A percentile compares a stretch with the other conserved stretches of the same genome.
These are phyloP conservation scores for Eristalis pertinax DNA, from an alignment of 2,888 invertebrate genomes.

Conservation along the genomic window DNA sequence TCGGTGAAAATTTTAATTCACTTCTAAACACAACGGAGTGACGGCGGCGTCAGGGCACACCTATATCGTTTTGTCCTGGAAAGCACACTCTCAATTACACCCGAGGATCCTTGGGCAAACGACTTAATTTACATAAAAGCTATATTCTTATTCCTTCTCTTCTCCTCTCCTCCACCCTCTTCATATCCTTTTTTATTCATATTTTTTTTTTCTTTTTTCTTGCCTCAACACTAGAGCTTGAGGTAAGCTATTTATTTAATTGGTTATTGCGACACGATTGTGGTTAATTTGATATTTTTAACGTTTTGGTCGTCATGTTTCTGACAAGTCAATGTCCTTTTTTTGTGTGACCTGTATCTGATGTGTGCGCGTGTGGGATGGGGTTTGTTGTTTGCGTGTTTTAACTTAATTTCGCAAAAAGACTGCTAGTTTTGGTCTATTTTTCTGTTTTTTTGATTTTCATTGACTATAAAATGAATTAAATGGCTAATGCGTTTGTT, in stretches of 20 bases:
- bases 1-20: constrained; percentile 62
- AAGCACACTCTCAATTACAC: constrained; percentile 52
- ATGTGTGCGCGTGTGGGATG: not conserved
- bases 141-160: not conserved
- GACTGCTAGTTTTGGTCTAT: constrained; percentile 13
- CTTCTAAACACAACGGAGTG: constrained; percentile 48
- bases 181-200: not conserved
- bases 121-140: constrained; percentile 69
- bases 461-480: constrained; percentile 34
- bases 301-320: constrained; percentile 52
- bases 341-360: constrained; percentile 11
- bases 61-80: constrained; percentile 55
- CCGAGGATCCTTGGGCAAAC: constrained; percentile 26
- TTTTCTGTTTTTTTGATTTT: constrained; percentile 16
- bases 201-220: not conserved
- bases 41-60: constrained; percentile 40
- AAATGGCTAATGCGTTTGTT: constrained; percentile 13
- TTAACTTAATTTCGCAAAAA: constrained; percentile 33
- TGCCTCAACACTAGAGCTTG: not conserved
- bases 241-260: constrained; percentile 62
- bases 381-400: constrained; percentile 52
- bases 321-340: constrained; percentile 49
- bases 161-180: not conserved
- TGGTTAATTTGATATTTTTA: constrained; percentile 51
- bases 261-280: constrained; percentile 64